A percentile compares a stretch with the other conserved stretches of the same genome.
phyloP scores from a whole-genome alignment of 2,888 invertebrate species.

The Scaptomyza flava region DNA sequence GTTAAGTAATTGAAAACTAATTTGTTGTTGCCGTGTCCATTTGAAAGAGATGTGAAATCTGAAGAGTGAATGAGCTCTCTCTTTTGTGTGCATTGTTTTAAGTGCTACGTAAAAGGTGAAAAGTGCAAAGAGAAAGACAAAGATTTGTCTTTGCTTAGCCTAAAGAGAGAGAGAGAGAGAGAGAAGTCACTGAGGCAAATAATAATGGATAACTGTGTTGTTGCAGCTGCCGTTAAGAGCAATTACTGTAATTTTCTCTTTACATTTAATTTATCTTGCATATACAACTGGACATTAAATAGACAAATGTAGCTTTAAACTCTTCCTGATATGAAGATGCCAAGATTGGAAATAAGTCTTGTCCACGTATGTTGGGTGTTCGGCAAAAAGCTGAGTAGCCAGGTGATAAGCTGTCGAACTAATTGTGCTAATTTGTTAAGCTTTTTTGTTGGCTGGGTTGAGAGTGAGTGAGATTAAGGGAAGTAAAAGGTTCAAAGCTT shows the following conservation, averaged over 20 bases:
- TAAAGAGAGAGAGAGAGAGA: not conserved
- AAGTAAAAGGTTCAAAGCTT: rapidly evolving
- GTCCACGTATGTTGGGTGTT: constrained; percentile 22
- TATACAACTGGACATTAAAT: not conserved
- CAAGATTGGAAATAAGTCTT: too few relatives aligned
- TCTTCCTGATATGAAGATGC: too few relatives aligned
- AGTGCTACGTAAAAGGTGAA: not conserved
- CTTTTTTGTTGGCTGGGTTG: not conserved
- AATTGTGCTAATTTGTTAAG: constrained; percentile 36
- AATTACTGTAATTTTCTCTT: not conserved
- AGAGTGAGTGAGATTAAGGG: too few relatives aligned
- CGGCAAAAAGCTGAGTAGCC: constrained; percentile 21
- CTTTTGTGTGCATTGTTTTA: not conserved
- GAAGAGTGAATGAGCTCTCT: not conserved
- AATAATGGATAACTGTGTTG: not conserved
- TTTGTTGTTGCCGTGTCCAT: not conserved
- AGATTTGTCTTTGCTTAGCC: not conserved
- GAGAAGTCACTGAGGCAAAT: not conserved
- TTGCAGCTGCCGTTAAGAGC: not conserved
- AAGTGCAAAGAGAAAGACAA: too few relatives aligned
- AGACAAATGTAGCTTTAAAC: not conserved
- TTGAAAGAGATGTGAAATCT: not conserved
- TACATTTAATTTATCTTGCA: not conserved
- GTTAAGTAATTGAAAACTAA: not conserved
- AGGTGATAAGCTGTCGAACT: constrained; percentile 32